These are phyloP conservation scores for Thalassaphorura encarpata DNA, from an alignment of 1,140 invertebrate genomes.

Conservation along the genomic window DNA sequence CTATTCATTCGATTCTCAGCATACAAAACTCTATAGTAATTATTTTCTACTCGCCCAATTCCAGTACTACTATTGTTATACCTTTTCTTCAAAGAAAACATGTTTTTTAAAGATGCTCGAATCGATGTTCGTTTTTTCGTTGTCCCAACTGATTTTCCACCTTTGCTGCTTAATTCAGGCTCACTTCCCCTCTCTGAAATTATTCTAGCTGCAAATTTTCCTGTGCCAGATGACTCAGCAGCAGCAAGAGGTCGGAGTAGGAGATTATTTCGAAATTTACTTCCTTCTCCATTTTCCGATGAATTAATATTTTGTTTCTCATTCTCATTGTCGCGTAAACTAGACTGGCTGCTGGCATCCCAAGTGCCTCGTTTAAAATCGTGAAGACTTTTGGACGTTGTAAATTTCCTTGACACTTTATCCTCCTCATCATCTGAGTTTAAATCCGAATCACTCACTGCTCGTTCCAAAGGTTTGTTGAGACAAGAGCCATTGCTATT, in stretches of 20 bases:
- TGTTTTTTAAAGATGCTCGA: conserved; percentile 34
- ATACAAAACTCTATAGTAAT: too few relatives aligned
- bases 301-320: too few relatives aligned
- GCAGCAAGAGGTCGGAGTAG: conserved; percentile 17
- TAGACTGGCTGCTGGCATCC: conserved; percentile 11
- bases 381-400: conserved; percentile 27
- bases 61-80: conserved; percentile 29
- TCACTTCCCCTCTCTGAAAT: conserved; percentile 14
- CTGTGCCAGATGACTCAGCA: background rate
- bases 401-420: conserved; percentile 13
- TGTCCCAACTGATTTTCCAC: conserved; percentile 1
- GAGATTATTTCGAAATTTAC: conserved; percentile 12
- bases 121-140: conserved; percentile 33
- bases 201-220: conserved; percentile 9
- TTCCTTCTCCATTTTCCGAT: background rate
- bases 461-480: background rate
- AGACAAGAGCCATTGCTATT: background rate
- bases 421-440: conserved; percentile 23
- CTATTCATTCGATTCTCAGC: too few relatives aligned
- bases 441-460: conserved; percentile 19
- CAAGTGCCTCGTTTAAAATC: conserved; percentile 22
- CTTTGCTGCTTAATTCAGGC: conserved; percentile 12
- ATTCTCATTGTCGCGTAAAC: conserved; percentile 1
- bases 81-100: conserved; percentile 36
- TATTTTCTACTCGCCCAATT: too few relatives aligned